These are phyloP conservation scores for Morone chrysops DNA, from an alignment of 2,113 vertebrate genomes.

Conservation along the genomic window DNA sequence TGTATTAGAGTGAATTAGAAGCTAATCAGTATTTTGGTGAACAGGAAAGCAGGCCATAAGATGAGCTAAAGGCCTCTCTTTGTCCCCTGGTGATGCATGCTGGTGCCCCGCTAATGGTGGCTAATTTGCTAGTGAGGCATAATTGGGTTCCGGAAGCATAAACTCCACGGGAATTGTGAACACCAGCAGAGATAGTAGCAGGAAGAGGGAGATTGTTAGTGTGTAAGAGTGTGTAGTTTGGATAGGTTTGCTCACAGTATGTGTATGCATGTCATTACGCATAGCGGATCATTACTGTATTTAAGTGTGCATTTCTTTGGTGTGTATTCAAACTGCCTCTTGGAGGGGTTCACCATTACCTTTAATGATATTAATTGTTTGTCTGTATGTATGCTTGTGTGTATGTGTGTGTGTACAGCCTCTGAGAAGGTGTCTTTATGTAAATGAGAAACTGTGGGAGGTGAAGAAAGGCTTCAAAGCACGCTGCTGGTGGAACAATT, in stretches of 20 bases:
- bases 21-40: conserved; percentile 75
- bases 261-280: conserved; percentile 13
- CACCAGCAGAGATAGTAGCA: conserved; percentile 58
- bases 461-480: conserved; percentile 56
- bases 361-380: conserved; percentile 40
- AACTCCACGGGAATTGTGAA: conserved; percentile 68
- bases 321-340: conserved; percentile 23
- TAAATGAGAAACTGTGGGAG: conserved; percentile 64
- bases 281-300: not conserved
- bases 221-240: conserved; percentile 22
- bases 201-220: conserved; percentile 11
- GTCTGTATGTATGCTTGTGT: conserved; percentile 18
- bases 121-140: conserved; percentile 81
- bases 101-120: conserved; percentile 72
- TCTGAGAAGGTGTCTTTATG: conserved; percentile 50
- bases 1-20: conserved; percentile 75
- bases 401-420: conserved; percentile 21
- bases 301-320: conserved; percentile 14
- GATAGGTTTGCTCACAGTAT: conserved; percentile 18
- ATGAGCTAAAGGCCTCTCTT: conserved; percentile 62
- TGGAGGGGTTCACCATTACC: conserved; percentile 9
- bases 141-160: conserved; percentile 79
- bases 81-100: conserved; percentile 72
- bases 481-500: conserved; percentile 4
- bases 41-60: conserved; percentile 67